phyloP scores from a whole-genome alignment of 92 coral and sea anemone species.

The Desmophyllum pertusum region DNA sequence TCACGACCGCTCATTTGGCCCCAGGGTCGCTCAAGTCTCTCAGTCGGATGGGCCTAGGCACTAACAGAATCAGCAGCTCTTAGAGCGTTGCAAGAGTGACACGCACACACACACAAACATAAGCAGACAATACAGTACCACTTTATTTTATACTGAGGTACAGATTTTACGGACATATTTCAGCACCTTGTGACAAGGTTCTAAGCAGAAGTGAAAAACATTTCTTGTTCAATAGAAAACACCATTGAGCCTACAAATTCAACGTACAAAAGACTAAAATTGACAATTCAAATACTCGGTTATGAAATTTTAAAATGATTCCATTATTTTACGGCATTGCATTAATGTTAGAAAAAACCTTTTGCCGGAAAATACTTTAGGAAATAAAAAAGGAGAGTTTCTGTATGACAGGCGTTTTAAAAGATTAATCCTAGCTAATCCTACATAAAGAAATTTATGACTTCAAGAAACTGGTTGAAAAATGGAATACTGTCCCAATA shows the following conservation, averaged over 20 bases:
- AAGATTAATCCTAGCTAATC: not conserved
- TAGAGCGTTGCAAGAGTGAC: not conserved
- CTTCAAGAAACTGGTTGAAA: not conserved
- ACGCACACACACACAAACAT: not conserved
- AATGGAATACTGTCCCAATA: not conserved
- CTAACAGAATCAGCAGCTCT: not conserved
- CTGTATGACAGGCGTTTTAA: not conserved
- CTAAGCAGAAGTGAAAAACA: not conserved
- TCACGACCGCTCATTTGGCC: not conserved
- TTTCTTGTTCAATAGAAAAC: slow-evolving; percentile 21
- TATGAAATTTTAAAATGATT: not conserved
- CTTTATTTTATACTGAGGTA: slow-evolving; percentile 20
- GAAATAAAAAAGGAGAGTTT: not conserved
- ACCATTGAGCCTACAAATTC: slow-evolving; percentile 5
- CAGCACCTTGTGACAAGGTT: slow-evolving; percentile 1
- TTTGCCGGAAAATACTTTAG: not conserved
- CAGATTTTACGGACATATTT: not conserved
- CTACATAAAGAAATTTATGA: not conserved
- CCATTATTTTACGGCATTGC: not conserved
- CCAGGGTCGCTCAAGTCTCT: not conserved
- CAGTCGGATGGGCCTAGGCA: not conserved
- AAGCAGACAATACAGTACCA: not conserved
- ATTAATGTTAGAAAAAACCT: not conserved
- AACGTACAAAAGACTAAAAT: slow-evolving; percentile 20
- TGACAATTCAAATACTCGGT: slow-evolving; percentile 1